Evolutionary conservation across 2,888 invertebrate genomes (phyloP), one percentile per base, ranked within the genome.

Genomic region (Agrochola circellaris): DNA sequence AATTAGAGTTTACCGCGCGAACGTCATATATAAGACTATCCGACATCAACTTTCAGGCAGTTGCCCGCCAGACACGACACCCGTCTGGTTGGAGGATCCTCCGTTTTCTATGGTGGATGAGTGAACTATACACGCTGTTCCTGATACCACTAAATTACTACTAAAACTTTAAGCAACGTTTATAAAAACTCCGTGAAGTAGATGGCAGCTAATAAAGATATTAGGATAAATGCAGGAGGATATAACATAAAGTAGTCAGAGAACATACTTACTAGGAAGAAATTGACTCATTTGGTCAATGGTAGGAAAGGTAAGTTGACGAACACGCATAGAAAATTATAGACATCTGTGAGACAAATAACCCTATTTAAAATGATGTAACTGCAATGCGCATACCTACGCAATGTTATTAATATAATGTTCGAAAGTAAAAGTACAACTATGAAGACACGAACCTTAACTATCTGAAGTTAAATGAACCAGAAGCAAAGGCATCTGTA

Each of bases 391-490:
- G 5, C 62, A n/a, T 13, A 13, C 4, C 20, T 65, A 60, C 1
- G 45, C 23, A n/a, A 48, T 15, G 30, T 48, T n/a, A 71, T 51
- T 62, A 60, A 48, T 64, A 48, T 68, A 60, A 66, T 62, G 15
- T 15, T 23, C 8, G 15, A 26, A 34, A 69, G 38, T 58, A 58
- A 71, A 64, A 65, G 68, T n/a, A 58, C 61, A 75, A 58, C n/a
- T 26, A 60, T 23, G 2, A 66, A 73, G 61, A 48, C 69, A 83
- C 17, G 79, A 74, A 68, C 58, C 42, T 61, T 62, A 67, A 60
- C 38, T 8, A 73, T 45, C 68, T 51, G 8, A 11, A 48, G 64
- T 73, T 68, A 60, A 83, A 84, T 81, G 62, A 77, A 68, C 60
- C 77, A 58, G 38, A 75, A 58, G 54, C 45, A 51, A 61, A 73